phyloP scores from a whole-genome alignment of 1,140 invertebrate species.

The Harlomillsia oculata region DNA sequence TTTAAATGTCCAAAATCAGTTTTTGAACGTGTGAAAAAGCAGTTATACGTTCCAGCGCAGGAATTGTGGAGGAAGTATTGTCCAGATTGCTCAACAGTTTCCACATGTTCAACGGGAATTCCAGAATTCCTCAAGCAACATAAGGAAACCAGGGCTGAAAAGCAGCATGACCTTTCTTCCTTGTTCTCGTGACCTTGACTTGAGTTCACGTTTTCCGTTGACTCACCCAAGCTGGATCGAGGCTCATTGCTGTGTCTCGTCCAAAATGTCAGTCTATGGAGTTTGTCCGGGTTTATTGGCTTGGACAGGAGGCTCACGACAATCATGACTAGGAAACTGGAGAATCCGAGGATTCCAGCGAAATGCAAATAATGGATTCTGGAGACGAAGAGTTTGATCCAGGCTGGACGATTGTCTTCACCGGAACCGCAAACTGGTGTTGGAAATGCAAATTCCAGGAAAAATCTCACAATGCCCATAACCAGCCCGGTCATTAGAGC shows the following conservation, averaged over 20 bases:
- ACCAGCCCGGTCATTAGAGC: slow-evolving; percentile 44
- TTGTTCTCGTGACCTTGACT: too few relatives aligned
- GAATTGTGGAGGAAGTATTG: too few relatives aligned
- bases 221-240: too few relatives aligned
- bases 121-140: too few relatives aligned
- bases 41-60: too few relatives aligned
- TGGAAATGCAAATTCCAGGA: slow-evolving; percentile 40
- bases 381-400: slow-evolving; percentile 38
- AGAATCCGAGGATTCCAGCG: slow-evolving; percentile 41
- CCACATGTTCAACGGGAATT: too few relatives aligned
- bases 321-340: slow-evolving; percentile 40
- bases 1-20: too few relatives aligned
- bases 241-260: slow-evolving; percentile 41
- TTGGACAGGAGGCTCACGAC: slow-evolving; percentile 42
- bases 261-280: slow-evolving; percentile 43
- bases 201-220: too few relatives aligned
- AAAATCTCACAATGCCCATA: slow-evolving; percentile 42
- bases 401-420: slow-evolving; percentile 36
- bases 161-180: too few relatives aligned
- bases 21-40: too few relatives aligned
- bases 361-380: slow-evolving; percentile 48
- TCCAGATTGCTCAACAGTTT: too few relatives aligned
- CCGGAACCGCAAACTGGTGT: slow-evolving; percentile 41
- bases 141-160: too few relatives aligned
- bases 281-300: slow-evolving; percentile 40